Evolutionary conservation across 2,888 invertebrate genomes (phyloP).

Genomic region (Caprella mutica): DNA sequence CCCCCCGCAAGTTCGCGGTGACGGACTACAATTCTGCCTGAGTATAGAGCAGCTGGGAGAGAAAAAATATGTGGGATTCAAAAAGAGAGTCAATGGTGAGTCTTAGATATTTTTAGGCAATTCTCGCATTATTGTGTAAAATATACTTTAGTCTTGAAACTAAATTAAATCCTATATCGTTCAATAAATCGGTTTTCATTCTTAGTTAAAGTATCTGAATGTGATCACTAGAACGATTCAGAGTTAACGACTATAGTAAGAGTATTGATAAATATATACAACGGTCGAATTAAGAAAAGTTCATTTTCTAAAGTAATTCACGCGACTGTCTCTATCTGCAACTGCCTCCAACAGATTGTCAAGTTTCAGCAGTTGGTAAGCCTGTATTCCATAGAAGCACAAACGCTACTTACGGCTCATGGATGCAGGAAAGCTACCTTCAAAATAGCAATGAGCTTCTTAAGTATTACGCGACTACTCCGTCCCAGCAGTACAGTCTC

Average conservation of each 20-base stretch:
- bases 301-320: no score
- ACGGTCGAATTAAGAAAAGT: no score
- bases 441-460: constrained; percentile 53
- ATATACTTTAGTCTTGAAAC: no score
- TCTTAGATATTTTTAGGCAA: no score
- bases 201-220: no score
- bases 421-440: constrained; percentile 64
- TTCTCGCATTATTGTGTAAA: no score
- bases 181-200: no score
- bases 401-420: constrained; percentile 65
- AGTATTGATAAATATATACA: no score
- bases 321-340: no score
- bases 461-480: constrained; percentile 72
- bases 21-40: constrained; percentile 18
- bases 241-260: no score
- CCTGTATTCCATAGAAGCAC: constrained; percentile 76
- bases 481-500: constrained; percentile 58
- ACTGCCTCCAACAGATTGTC: constrained; percentile 61
- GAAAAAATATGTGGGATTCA: constrained; percentile 24
- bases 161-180: no score
- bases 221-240: no score
- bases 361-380: constrained; percentile 81
- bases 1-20: constrained; percentile 17
- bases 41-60: constrained; percentile 27
- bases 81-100: constrained; percentile 20